These are phyloP conservation scores for Iguana delicatissima DNA, from an alignment of 2,797 vertebrate species.

Conservation along the genomic window DNA sequence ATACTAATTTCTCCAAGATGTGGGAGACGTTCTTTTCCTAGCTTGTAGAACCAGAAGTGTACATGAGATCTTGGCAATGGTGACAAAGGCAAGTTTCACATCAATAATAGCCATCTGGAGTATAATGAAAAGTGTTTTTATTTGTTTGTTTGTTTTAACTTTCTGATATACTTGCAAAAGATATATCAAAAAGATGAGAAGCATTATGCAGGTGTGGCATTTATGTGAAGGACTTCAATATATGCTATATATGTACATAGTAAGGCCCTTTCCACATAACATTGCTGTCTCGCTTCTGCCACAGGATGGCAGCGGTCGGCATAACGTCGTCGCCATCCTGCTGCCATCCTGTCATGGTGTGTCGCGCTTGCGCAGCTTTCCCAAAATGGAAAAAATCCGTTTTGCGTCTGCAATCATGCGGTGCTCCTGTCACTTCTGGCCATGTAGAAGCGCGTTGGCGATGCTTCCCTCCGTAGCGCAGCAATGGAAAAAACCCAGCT, in stretches of 20 bases:
- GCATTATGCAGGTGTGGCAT: slow-evolving; percentile 52
- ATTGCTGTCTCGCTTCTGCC: too few relatives aligned
- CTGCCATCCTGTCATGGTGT: too few relatives aligned
- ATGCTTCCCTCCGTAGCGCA: too few relatives aligned
- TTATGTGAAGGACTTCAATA: neutral
- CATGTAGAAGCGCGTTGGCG: too few relatives aligned
- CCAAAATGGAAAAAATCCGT: too few relatives aligned
- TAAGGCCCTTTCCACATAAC: neutral
- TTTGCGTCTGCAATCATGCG: too few relatives aligned
- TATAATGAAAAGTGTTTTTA: slow-evolving; percentile 75
- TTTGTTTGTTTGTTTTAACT: slow-evolving; percentile 36
- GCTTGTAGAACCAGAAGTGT: slow-evolving; percentile 51
- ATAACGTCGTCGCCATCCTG: too few relatives aligned
- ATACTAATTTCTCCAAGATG: slow-evolving; percentile 73
- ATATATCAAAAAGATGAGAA: slow-evolving; percentile 74
- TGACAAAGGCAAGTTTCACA: slow-evolving; percentile 70
- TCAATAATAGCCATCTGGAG: slow-evolving; percentile 74
- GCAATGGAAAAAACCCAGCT: too few relatives aligned
- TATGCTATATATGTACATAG: neutral
- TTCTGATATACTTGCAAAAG: slow-evolving; percentile 67
- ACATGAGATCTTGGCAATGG: slow-evolving; percentile 69
- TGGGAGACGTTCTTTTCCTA: slow-evolving; percentile 59
- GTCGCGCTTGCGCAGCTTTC: too few relatives aligned
- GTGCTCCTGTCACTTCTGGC: too few relatives aligned
- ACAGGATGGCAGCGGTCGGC: too few relatives aligned